A percentile compares a stretch with the other conserved stretches of the same genome.
Evolutionary conservation across 1,140 invertebrate genomes (phyloP).

Genomic region (Propsilocerus akamusi): DNA sequence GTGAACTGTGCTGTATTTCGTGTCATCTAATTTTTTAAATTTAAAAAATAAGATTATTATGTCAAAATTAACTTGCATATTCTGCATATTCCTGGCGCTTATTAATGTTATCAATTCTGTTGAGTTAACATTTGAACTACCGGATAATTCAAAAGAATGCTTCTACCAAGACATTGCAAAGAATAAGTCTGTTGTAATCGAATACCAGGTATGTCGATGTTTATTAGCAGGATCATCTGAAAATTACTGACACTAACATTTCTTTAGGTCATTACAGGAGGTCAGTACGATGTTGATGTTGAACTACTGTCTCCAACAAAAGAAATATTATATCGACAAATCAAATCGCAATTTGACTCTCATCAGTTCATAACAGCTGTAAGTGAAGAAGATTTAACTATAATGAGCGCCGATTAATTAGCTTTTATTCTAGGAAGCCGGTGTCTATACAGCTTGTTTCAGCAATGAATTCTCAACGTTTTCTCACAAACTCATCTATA

Average conservation of each 20-base stretch:
- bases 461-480: constrained; percentile 99
- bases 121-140: constrained; percentile 95
- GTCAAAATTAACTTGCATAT: no score
- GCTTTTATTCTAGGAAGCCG: constrained; percentile 25
- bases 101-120: constrained; percentile 15
- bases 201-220: constrained; percentile 84
- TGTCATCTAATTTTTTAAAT: no score
- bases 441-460: constrained; percentile 83
- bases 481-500: constrained; percentile 98
- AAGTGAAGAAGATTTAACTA: constrained; percentile 11
- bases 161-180: constrained; percentile 90
- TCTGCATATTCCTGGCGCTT: background rate
- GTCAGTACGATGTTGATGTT: constrained; percentile 97
- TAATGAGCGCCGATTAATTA: no score
- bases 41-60: no score
- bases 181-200: constrained; percentile 74
- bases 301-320: constrained; percentile 74
- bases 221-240: no score
- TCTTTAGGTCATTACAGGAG: constrained; percentile 87
- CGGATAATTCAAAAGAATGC: constrained; percentile 95
- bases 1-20: no score
- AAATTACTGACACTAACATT: constrained; percentile 1
- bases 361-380: constrained; percentile 63
- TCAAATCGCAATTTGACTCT: constrained; percentile 88
- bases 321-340: constrained; percentile 78